phyloP scores from a whole-genome alignment of 2,888 invertebrate genomes.

The Archips crataeganus region DNA sequence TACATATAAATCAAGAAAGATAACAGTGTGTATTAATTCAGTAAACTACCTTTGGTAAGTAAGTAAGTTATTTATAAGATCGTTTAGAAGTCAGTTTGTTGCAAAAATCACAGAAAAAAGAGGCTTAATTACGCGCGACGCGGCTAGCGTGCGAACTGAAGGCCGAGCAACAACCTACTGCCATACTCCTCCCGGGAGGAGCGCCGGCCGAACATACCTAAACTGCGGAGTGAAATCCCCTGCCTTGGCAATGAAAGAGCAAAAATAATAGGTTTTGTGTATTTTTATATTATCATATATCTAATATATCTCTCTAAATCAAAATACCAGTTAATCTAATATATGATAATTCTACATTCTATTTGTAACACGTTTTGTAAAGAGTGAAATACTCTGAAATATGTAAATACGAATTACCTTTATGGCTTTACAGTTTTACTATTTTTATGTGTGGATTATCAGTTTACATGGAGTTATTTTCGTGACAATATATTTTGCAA shows the following conservation, averaged over 20 bases:
- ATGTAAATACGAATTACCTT: neutral
- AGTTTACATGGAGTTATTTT: conserved; percentile 25
- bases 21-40: too few species aligned
- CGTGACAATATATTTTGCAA: conserved; percentile 37
- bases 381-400: neutral
- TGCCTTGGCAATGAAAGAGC: neutral
- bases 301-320: neutral
- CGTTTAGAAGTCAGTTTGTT: too few species aligned
- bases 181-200: too few species aligned
- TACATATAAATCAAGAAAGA: too few species aligned
- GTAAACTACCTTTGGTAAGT: too few species aligned
- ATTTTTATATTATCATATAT: conserved; percentile 7
- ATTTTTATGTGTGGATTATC: conserved; percentile 25
- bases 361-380: neutral
- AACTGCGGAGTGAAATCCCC: too few species aligned
- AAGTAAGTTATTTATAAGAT: too few species aligned
- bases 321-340: neutral
- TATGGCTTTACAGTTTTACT: conserved; percentile 33
- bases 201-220: too few species aligned
- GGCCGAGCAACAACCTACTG: too few species aligned
- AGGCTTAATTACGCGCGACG: too few species aligned
- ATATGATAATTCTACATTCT: neutral
- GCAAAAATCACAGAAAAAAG: too few species aligned
- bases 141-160: too few species aligned
- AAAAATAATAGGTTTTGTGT: neutral